Evolutionary conservation across 2,797 vertebrate species (phyloP).

Genomic region (Trichosurus vulpecula): DNA sequence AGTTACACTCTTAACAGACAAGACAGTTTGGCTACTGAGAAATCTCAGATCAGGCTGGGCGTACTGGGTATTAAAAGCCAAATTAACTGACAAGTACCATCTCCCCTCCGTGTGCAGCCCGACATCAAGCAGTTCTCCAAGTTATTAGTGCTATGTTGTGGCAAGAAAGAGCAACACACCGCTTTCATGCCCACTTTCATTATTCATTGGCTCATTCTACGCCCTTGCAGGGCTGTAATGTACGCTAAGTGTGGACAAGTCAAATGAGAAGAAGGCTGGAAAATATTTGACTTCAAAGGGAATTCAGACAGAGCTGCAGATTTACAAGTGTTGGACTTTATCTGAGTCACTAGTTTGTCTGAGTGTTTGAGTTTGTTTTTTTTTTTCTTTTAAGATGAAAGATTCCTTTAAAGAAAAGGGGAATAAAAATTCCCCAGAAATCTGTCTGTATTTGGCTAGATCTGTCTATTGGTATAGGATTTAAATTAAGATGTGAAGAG

Average conservation of each 20-base stretch:
- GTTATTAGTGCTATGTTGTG: constrained; percentile 56
- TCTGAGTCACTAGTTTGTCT: constrained; percentile 43
- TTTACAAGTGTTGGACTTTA: constrained; percentile 62
- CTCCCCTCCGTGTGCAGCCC: constrained; percentile 50
- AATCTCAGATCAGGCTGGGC: constrained; percentile 67
- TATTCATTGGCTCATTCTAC: constrained; percentile 58
- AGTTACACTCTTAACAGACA: constrained; percentile 61
- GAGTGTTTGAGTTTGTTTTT: background rate
- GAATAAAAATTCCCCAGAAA: constrained; percentile 31
- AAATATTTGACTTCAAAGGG: constrained; percentile 54
- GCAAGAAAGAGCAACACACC: constrained; percentile 46
- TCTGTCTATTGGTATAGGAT: constrained; percentile 66
- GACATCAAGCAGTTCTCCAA: constrained; percentile 70
- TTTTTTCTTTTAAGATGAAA: constrained; percentile 70
- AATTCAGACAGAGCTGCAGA: constrained; percentile 40
- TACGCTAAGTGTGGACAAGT: constrained; percentile 26
- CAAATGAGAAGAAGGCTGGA: background rate
- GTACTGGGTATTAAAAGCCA: constrained; percentile 73
- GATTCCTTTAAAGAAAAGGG: constrained; percentile 56
- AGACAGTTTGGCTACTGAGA: constrained; percentile 69
- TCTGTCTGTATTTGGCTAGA: constrained; percentile 54
- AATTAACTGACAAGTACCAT: constrained; percentile 77
- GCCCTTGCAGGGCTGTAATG: constrained; percentile 17
- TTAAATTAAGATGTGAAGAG: constrained; percentile 72
- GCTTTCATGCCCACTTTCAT: constrained; percentile 40